Base-by-base conservation (phyloP, 2,888 invertebrate species). In the Caenorhabditis sp. region DNA sequence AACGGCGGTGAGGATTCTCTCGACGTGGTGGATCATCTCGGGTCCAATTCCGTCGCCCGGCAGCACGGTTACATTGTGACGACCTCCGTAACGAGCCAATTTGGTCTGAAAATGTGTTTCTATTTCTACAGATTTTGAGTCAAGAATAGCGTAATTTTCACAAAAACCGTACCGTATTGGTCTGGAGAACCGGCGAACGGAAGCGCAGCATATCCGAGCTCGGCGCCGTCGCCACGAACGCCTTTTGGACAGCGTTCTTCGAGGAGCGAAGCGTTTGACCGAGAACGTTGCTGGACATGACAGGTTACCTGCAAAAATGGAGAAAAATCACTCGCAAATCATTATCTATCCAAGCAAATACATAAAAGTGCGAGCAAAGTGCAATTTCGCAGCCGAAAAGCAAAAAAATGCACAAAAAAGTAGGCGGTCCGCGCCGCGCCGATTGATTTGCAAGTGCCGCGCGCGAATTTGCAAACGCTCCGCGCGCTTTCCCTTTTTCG, bases 21-120 rank as follows among this genome's bases (percentile, higher is more conserved):
- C 93, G 43, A 98, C 94, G 90, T 97, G 94, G 78, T 92, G 92
- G 94, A 97, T 95, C 82, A 95, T 92, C 90, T 98, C 98, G 0
- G 96, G 96, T 1, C 98, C 98, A 88, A 98, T 97, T 50, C 98
- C 98, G 90, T 96, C 96, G 55, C 98, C 98, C 68, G 97, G 95
- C 61, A 98, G 91, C 93, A 96, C 93, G n/a, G 96, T 94, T 17
- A 97, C 96, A 48, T 95, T 94, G 91, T 96, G 95, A 80, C 96
- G 93, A 55, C 98, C 98, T 78, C 97, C 98, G 91, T 97, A 98
- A 85, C 94, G 93, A 52, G 88, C 89, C 39, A 83, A 70, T 50
- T 71, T 72, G 1, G 79, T 62, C 81, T 81, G 43, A 41, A 68
- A 68, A 27, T 6, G n/a, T 4, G 15, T 15, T 26, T n/a, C n/a